phyloP scores from a whole-genome alignment of 2,113 vertebrate species.

The Butastur rufipennis region DNA sequence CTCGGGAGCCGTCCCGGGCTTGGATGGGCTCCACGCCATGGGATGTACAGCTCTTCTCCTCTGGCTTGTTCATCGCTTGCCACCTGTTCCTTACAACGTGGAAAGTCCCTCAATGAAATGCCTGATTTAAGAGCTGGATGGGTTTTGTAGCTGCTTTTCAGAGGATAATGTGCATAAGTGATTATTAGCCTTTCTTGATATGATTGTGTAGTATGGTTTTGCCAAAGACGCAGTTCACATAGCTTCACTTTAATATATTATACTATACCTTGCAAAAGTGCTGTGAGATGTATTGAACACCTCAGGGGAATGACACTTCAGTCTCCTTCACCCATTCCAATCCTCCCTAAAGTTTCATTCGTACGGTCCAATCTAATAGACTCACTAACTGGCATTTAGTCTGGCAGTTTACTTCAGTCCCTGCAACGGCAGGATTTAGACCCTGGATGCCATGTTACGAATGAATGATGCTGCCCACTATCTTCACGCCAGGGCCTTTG shows the following conservation, averaged over 20 bases:
- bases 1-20: not conserved
- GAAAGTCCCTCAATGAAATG: slow-evolving; percentile 47
- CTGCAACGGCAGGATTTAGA: not conserved
- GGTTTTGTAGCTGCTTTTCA: not conserved
- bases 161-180: not conserved
- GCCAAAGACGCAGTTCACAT: not conserved
- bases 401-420: not conserved
- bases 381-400: not conserved
- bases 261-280: not conserved
- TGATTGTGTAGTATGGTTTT: not conserved
- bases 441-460: not conserved
- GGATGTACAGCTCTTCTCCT: not conserved
- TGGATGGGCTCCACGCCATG: not conserved
- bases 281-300: not conserved
- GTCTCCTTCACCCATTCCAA: not conserved
- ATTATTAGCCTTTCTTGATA: not conserved
- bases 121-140: not conserved
- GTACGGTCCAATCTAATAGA: not conserved
- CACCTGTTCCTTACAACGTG: slow-evolving; percentile 58
- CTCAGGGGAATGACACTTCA: not conserved
- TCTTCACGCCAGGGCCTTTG: rapidly evolving
- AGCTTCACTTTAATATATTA: not conserved
- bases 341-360: not conserved
- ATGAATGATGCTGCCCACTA: not conserved
- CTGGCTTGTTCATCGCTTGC: not conserved